These are phyloP conservation scores for silkworm (Bombyx mori) DNA, from an alignment of 1,140 invertebrate species.

Conservation along the genomic window DNA sequence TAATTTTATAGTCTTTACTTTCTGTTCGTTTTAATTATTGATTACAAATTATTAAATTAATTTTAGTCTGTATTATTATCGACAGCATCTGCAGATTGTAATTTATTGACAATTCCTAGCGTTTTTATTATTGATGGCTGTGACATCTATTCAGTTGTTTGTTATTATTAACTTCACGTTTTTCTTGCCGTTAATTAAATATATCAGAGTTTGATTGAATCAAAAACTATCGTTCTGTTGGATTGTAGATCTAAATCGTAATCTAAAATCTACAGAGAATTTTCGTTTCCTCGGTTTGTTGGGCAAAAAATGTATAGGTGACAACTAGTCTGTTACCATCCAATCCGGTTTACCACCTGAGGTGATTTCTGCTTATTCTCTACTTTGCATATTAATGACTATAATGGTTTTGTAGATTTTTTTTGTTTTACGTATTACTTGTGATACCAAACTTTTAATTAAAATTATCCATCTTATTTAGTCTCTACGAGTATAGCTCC, in stretches of 20 bases:
- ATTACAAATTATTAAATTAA: constrained; percentile 2
- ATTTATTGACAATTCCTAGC: too few relatives aligned
- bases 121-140: too few relatives aligned
- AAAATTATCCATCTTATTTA: constrained; percentile 7
- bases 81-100: too few relatives aligned
- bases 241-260: too few relatives aligned
- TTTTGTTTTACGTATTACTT: constrained; percentile 22
- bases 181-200: too few relatives aligned
- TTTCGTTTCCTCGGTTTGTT: too few relatives aligned
- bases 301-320: constrained; percentile 28
- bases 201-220: too few relatives aligned
- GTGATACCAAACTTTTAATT: constrained; percentile 16
- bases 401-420: constrained; percentile 39
- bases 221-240: too few relatives aligned
- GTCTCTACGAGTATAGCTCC: neutral
- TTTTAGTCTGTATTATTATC: neutral
- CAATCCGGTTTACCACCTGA: constrained; percentile 64
- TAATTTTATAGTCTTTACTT: neutral
- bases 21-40: constrained; percentile 2
- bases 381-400: constrained; percentile 61
- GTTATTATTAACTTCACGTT: too few relatives aligned
- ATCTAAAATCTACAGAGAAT: too few relatives aligned
- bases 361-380: constrained; percentile 40
- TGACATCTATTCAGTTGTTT: too few relatives aligned
- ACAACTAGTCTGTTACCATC: constrained; percentile 57